Percentiles rank a stretch among this genome's conserved stretches.
These are phyloP conservation scores for Podiceps cristatus DNA, from an alignment of 2,113 vertebrate species.

Conservation along the genomic window DNA sequence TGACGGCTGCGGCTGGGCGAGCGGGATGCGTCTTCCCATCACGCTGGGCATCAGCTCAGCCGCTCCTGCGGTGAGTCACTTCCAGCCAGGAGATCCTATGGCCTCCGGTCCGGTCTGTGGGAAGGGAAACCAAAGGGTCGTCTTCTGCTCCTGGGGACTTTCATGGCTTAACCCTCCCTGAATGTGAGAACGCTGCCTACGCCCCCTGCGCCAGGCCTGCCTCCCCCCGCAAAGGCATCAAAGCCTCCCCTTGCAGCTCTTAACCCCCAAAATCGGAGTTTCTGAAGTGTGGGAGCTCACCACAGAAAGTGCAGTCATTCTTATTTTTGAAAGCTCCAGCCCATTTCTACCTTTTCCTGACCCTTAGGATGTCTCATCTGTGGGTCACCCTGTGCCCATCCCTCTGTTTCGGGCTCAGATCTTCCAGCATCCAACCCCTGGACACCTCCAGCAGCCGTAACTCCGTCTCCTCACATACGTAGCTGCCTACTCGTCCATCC, in stretches of 20 bases:
- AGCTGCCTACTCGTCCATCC: background rate
- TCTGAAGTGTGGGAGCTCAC: background rate
- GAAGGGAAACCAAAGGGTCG: background rate
- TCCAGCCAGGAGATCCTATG: background rate
- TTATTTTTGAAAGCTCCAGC: background rate
- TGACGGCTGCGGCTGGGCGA: background rate
- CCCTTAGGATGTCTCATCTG: background rate
- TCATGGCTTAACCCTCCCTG: background rate
- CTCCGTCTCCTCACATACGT: fast-evolving
- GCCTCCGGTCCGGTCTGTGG: background rate
- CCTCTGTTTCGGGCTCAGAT: background rate
- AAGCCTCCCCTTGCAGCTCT: background rate
- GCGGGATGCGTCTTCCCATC: background rate
- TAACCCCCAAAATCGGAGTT: background rate
- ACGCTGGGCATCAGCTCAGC: background rate
- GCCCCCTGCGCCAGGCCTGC: background rate
- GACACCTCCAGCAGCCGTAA: background rate
- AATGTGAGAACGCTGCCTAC: background rate
- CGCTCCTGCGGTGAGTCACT: background rate
- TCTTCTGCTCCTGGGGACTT: background rate
- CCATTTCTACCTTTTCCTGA: background rate
- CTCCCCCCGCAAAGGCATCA: background rate
- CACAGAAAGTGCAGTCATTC: fast-evolving
- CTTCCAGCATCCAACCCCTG: background rate
- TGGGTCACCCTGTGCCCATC: background rate